These are phyloP conservation scores for Orussus abietinus DNA, from an alignment of 1,140 invertebrate genomes.

Conservation along the genomic window DNA sequence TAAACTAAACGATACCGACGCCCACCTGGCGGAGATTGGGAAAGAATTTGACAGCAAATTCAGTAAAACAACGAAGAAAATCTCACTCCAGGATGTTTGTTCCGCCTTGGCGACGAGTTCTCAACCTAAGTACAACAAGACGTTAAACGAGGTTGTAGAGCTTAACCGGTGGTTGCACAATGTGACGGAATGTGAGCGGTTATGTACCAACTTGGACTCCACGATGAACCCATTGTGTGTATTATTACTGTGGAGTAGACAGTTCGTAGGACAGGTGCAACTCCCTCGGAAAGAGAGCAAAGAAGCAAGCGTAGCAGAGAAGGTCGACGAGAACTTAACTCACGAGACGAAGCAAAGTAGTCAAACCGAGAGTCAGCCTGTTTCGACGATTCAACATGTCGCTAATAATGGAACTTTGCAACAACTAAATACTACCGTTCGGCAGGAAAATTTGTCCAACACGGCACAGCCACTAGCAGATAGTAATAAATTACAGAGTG, in stretches of 20 bases:
- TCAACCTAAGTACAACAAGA: neutral
- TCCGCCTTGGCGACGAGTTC: neutral
- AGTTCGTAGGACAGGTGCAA: too few species aligned
- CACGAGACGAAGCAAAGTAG: neutral
- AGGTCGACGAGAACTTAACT: too few species aligned
- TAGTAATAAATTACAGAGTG: too few species aligned
- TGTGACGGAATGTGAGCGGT: neutral
- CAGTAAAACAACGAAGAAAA: constrained; percentile 10
- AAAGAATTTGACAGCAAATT: neutral
- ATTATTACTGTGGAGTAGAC: constrained; percentile 18
- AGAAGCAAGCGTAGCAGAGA: too few species aligned
- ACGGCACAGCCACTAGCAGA: too few species aligned
- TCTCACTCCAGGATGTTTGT: neutral
- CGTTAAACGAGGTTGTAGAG: neutral
- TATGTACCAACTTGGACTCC: constrained; percentile 6
- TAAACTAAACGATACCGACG: neutral
- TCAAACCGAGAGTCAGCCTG: neutral
- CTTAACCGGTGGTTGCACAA: neutral
- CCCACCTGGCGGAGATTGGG: constrained; percentile 2
- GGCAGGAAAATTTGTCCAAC: too few species aligned
- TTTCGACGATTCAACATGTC: neutral
- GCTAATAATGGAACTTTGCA: neutral
- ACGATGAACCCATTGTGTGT: constrained; percentile 18
- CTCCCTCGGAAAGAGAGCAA: too few species aligned
- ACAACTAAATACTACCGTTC: neutral